These are phyloP conservation scores for Sitta europaea DNA, from an alignment of 2,113 vertebrate genomes.

Conservation along the genomic window DNA sequence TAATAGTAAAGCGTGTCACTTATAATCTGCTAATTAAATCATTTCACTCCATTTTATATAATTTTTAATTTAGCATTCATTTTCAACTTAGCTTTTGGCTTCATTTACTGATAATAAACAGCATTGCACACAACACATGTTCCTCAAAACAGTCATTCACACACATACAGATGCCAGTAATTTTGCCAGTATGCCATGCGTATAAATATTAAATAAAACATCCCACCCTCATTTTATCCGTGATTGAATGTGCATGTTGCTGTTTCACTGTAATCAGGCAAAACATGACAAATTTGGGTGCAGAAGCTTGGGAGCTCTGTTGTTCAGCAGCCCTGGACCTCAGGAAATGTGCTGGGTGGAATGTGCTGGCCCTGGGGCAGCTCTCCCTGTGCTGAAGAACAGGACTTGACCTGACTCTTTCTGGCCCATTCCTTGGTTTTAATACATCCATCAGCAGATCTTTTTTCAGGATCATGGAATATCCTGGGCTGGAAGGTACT, in stretches of 20 bases:
- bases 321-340: neutral
- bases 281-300: neutral
- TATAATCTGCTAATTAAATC: conserved; percentile 82
- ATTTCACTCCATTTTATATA: conserved; percentile 79
- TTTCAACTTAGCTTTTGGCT: conserved; percentile 82
- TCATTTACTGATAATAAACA: conserved; percentile 83
- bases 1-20: conserved; percentile 66
- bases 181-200: conserved; percentile 70
- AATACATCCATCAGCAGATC: neutral
- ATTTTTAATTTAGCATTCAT: conserved; percentile 85
- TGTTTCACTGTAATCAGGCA: conserved; percentile 7
- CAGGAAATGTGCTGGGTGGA: neutral
- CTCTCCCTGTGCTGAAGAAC: neutral
- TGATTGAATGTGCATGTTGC: conserved; percentile 69
- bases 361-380: neutral
- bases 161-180: conserved; percentile 74
- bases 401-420: neutral
- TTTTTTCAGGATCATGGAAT: neutral
- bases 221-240: conserved; percentile 69
- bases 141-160: conserved; percentile 71
- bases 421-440: neutral
- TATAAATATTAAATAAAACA: conserved; percentile 70
- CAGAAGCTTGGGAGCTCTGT: neutral
- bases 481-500: neutral
- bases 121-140: conserved; percentile 77